Evolutionary conservation across 2,888 invertebrate species (phyloP), one percentile per base, ranked within the genome.

Genomic region (Keiferia lycopersicella): DNA sequence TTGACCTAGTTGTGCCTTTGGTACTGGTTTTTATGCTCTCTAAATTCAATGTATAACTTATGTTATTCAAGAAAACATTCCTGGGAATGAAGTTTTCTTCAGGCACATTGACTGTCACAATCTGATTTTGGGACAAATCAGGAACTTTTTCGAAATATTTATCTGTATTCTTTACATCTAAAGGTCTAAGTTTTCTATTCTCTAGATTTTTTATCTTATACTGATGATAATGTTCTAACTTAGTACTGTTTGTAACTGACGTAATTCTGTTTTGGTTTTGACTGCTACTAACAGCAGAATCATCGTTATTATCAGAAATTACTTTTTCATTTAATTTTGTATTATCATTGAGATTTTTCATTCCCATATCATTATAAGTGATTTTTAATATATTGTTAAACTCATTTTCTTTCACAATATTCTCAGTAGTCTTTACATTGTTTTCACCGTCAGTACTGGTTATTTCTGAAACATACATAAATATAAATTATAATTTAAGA

Each of bases 31-130:
- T 73, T 12, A 88, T 67, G 62, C 71, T 76, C 14, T 77, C 69
- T 26, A 88, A 39, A 72, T 88, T 83, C 0, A 91, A 62, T 2
- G 72, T 71, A 71, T 88, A 89, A n/a, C 65, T 68, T 8, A 76
- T 66, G 61, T 83, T 83, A 64, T 80, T 83, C n/a, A 87, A 74
- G 63, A 74, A 77, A 61, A 90, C 74, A 68, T 83, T 83, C 66
- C 78, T 72, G 10, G 91, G 91, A 62, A 90, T 69, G 59, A 73
- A 76, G 62, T 77, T 65, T 65, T 79, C 79, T 3, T 81, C 76
- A 1, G 91, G 88, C 6, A 77, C 80, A 60, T 79, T 80, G 0
- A 88, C 64, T 26, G 76, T 76, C 1, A 84, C 75, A n/a, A 76
- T 62, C 34, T 74, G 69, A 66, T 81, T 77, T 57, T 78, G 72